Conservation (phyloP, 1,140 invertebrate genomes). For the Meloidogyne floridensis region DNA sequence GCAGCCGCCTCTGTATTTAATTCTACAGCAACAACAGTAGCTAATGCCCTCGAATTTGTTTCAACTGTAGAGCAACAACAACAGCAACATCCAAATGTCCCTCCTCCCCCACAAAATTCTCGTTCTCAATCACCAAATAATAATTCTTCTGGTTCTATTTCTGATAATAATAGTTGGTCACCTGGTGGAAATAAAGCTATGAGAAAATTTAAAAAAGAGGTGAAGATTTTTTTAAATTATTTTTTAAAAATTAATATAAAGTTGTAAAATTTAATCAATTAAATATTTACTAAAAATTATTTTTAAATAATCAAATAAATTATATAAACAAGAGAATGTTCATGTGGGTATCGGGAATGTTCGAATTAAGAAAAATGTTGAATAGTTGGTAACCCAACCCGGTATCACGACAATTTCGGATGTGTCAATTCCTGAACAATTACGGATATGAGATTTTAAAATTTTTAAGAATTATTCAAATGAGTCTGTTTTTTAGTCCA, state of each 20-base stretch:
- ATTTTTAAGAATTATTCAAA: too few relatives aligned
- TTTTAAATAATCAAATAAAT: too few relatives aligned
- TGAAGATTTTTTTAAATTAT: neutral
- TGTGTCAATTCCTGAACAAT: too few relatives aligned
- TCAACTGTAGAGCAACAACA: neutral
- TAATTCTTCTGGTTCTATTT: neutral
- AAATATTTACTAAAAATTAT: too few relatives aligned
- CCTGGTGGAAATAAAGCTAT: neutral
- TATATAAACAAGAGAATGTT: too few relatives aligned
- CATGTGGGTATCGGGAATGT: too few relatives aligned
- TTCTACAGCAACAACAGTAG: conserved; percentile 22
- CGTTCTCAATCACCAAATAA: neutral
- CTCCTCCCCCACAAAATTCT: neutral
- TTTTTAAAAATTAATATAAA: too few relatives aligned
- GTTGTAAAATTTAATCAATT: neutral
- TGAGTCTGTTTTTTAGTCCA: too few relatives aligned
- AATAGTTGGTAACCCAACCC: too few relatives aligned
- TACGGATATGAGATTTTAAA: too few relatives aligned
- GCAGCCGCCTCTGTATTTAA: conserved; percentile 8
- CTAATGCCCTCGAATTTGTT: conserved; percentile 28
- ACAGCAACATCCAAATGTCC: conserved; percentile 13
- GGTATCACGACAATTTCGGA: too few relatives aligned
- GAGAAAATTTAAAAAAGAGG: neutral
- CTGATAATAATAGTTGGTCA: neutral
- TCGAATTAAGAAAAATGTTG: too few relatives aligned